Conservation (phyloP, 2,888 invertebrate genomes). For the Sphecodes monilicornis region DNA sequence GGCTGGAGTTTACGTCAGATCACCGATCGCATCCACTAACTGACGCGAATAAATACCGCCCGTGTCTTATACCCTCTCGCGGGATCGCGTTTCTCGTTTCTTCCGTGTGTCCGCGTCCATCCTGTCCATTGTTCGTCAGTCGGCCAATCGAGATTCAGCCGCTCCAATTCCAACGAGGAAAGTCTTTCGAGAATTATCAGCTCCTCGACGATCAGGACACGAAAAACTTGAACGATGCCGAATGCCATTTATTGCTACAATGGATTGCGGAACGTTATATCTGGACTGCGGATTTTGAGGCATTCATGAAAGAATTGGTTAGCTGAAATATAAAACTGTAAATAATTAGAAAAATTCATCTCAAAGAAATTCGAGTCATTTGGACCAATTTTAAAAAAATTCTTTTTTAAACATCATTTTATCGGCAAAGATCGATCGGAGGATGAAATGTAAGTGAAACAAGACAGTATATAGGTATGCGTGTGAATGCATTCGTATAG, state of each 20-base stretch:
- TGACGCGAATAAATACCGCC: background rate
- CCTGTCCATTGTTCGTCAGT: background rate
- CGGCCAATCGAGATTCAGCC: background rate
- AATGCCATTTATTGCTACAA: background rate
- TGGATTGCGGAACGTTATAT: background rate
- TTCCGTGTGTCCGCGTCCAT: background rate
- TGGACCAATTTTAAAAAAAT: too few species aligned
- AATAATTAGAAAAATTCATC: background rate
- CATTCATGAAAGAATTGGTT: too few species aligned
- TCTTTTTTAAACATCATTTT: too few species aligned
- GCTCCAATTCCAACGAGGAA: background rate
- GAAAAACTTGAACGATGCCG: background rate
- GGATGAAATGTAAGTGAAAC: too few species aligned
- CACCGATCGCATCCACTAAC: slow-evolving; percentile 24
- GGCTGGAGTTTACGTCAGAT: slow-evolving; percentile 46
- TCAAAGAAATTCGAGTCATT: too few species aligned
- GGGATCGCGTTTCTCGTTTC: slow-evolving; percentile 5
- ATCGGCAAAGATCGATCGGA: too few species aligned
- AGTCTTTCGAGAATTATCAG: background rate
- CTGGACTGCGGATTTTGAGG: too few species aligned
- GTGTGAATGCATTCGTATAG: too few species aligned
- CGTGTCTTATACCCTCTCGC: background rate
- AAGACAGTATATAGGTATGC: too few species aligned
- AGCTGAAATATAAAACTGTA: background rate
- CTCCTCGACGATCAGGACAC: background rate